Percentiles rank a stretch among this genome's conserved stretches.
phyloP scores from a whole-genome alignment of 2,797 vertebrate species.

The Nannoperca obscura region DNA sequence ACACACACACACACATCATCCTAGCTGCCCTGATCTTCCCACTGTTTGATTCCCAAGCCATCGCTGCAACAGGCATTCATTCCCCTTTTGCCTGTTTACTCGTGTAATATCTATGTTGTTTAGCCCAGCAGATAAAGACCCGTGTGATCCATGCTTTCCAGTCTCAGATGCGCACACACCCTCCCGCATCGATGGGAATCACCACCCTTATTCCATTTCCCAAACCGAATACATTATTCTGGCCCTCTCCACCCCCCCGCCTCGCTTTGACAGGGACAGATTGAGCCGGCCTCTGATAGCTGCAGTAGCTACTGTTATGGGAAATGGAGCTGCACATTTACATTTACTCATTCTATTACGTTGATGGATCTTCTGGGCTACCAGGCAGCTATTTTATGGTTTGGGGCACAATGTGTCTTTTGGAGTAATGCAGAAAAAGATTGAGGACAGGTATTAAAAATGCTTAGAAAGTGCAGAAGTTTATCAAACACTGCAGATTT shows the following conservation, averaged over 20 bases:
- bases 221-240: slow-evolving; percentile 62
- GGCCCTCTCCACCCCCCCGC: slow-evolving; percentile 18
- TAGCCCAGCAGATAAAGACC: slow-evolving; percentile 62
- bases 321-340: slow-evolving; percentile 79
- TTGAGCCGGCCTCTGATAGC: slow-evolving; percentile 64
- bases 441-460: slow-evolving; percentile 63
- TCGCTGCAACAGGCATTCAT: slow-evolving; percentile 15
- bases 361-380: slow-evolving; percentile 72
- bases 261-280: slow-evolving; percentile 71
- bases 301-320: slow-evolving; percentile 70
- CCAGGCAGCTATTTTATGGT: slow-evolving; percentile 65
- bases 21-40: slow-evolving; percentile 5
- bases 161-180: slow-evolving; percentile 24
- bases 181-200: slow-evolving; percentile 40
- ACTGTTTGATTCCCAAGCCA: not conserved
- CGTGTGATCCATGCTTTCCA: slow-evolving; percentile 43
- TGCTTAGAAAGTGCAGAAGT: slow-evolving; percentile 54
- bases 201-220: slow-evolving; percentile 61
- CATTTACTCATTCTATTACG: slow-evolving; percentile 82
- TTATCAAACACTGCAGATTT: slow-evolving; percentile 51
- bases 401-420: slow-evolving; percentile 64
- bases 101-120: slow-evolving; percentile 51
- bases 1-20: slow-evolving; percentile 5
- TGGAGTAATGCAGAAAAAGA: slow-evolving; percentile 62
- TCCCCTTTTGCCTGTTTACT: slow-evolving; percentile 8